Evolutionary conservation across 2,888 invertebrate genomes (phyloP), one percentile per base, ranked within the genome.

Genomic region (Diarsia brunnea): DNA sequence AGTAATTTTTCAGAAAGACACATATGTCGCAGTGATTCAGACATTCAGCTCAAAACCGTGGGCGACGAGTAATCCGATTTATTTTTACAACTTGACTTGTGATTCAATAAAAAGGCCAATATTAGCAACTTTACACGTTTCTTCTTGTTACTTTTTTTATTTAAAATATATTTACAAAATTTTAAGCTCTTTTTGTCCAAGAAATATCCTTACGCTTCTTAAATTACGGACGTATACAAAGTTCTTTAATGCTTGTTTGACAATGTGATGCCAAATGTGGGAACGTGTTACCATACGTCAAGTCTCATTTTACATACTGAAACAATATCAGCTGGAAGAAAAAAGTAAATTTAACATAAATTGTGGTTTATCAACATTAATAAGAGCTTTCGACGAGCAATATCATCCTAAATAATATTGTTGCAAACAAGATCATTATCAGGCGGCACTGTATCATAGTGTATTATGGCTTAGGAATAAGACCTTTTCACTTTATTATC

Each of bases 21-120:
- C 78, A 88, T 66, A 69, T 85, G 88, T 84, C 82, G 73, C 78
- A 69, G 82, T 94, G 94, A 94, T 87, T 94, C 95, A 94, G 87
- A 87, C 79, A 71, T 73, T 81, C 83, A 84, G 80, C 84, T 78
- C 81, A 83, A 89, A 91, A 82, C 84, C 90, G 94, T 93, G 94
- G 95, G 94, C 94, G 94, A 90, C 88, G 90, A 91, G 89, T 91
- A 92, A 92, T 90, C 89, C 84, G 89, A 78, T 92, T 93, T 95
- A 94, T 94, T 94, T 94, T 94, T 94, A 93, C 76, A 91, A 88
- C 89, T 87, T 89, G 87, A 89, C 86, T 92, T 91, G 91, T 93
- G 93, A 93, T 91, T 93, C 93, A 93, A 94, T 92, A 91, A 91
- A 90, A 89, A 85, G 60, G 89, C 88, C 93, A 93, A 91, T 91